Conservation (phyloP, 2,888 invertebrate genomes). For the Phyllotreta cruciferae region DNA sequence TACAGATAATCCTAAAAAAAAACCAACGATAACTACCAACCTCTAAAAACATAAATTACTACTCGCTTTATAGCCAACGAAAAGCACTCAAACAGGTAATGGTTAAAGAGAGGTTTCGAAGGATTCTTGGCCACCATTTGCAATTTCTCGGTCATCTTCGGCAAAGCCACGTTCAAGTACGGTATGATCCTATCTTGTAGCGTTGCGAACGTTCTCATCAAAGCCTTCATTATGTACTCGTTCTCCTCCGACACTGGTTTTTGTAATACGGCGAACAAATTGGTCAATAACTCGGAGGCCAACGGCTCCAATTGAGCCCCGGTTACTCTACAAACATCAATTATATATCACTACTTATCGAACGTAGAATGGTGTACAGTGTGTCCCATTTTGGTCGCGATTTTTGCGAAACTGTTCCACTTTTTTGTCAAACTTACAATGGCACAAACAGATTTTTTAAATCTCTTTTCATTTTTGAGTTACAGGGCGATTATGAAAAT, state of each 20-base stretch:
- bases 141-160: conserved; percentile 85
- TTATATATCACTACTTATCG: too few relatives aligned
- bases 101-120: conserved; percentile 97
- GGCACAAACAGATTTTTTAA: too few relatives aligned
- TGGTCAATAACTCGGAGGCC: conserved; percentile 72
- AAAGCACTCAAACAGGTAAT: conserved; percentile 95
- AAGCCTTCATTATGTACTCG: conserved; percentile 97
- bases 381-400: too few relatives aligned
- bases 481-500: too few relatives aligned
- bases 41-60: neutral
- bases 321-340: conserved; percentile 62
- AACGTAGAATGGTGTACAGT: too few relatives aligned
- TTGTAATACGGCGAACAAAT: conserved; percentile 78
- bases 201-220: conserved; percentile 87
- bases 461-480: too few relatives aligned
- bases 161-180: conserved; percentile 79
- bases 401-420: too few relatives aligned
- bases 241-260: conserved; percentile 85
- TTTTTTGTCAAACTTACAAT: too few relatives aligned
- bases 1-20: conserved; percentile 77
- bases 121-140: conserved; percentile 89
- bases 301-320: conserved; percentile 71
- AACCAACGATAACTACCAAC: neutral
- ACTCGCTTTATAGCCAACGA: conserved; percentile 84
- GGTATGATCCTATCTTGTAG: conserved; percentile 83